A percentile compares a stretch with the other conserved stretches of the same genome.
Conservation (phyloP, 1,140 invertebrate genomes). For the Battus philenor region DNA sequence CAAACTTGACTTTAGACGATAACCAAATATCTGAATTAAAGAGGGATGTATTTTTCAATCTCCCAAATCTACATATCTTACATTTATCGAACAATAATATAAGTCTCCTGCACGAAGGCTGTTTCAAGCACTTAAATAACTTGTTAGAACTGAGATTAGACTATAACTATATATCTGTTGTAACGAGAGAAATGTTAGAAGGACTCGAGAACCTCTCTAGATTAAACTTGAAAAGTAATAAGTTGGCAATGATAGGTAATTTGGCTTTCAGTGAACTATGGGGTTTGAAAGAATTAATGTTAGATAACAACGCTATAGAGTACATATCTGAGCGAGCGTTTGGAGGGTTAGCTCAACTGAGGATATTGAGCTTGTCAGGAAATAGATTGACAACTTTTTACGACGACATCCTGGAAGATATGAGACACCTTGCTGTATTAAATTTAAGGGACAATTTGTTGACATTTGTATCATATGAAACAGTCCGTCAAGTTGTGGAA, state of each 20-base stretch:
- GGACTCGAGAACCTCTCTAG: slow-evolving; percentile 81
- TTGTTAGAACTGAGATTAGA: slow-evolving; percentile 83
- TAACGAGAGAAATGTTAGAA: slow-evolving; percentile 83
- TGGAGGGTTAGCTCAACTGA: slow-evolving; percentile 81
- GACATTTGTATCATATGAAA: slow-evolving; percentile 83
- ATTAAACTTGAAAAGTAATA: slow-evolving; percentile 82
- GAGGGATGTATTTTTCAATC: slow-evolving; percentile 82
- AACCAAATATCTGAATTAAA: slow-evolving; percentile 84
- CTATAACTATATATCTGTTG: slow-evolving; percentile 81
- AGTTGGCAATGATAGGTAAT: slow-evolving; percentile 83
- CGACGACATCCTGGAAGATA: slow-evolving; percentile 80
- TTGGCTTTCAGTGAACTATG: slow-evolving; percentile 84
- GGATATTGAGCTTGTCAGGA: slow-evolving; percentile 81
- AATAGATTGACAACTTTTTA: slow-evolving; percentile 83
- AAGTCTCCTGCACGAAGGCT: slow-evolving; percentile 83
- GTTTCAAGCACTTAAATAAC: slow-evolving; percentile 81
- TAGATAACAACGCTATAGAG: slow-evolving; percentile 82
- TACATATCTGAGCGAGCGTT: slow-evolving; percentile 83
- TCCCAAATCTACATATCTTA: slow-evolving; percentile 81
- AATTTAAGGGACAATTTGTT: slow-evolving; percentile 85
- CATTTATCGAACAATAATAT: slow-evolving; percentile 84
- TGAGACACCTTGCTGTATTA: slow-evolving; percentile 80
- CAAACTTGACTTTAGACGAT: slow-evolving; percentile 81
- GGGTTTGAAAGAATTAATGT: slow-evolving; percentile 82
- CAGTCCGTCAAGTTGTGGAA: slow-evolving; percentile 83